Evolutionary conservation across 2,113 vertebrate species (phyloP).

Genomic region (Pycnonotus jocosus): DNA sequence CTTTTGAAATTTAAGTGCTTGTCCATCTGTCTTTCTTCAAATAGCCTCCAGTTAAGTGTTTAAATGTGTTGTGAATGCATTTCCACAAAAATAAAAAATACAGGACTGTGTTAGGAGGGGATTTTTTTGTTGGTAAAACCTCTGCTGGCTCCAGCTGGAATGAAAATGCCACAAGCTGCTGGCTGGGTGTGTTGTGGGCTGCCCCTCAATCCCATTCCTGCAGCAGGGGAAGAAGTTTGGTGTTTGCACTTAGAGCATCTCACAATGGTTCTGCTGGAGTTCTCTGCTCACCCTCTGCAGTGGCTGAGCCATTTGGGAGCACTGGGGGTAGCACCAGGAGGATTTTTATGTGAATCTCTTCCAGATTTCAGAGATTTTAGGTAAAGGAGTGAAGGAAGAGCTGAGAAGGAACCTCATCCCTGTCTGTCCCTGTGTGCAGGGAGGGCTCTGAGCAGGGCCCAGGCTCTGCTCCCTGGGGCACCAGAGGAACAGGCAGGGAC

Average conservation of each 20-base stretch:
- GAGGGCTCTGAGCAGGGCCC: background rate
- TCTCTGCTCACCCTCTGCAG: background rate
- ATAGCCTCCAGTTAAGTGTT: conserved; percentile 60
- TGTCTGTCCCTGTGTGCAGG: background rate
- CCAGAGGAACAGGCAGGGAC: background rate
- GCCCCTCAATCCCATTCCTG: background rate
- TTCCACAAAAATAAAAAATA: conserved; percentile 24
- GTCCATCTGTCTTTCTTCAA: conserved; percentile 73
- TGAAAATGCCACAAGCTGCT: conserved; percentile 3
- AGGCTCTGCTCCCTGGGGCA: background rate
- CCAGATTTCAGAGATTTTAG: background rate
- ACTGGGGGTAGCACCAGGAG: accelerated
- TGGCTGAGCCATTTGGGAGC: background rate
- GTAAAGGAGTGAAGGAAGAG: background rate
- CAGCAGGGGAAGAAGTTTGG: background rate
- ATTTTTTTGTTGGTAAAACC: conserved; percentile 13
- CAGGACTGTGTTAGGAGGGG: background rate
- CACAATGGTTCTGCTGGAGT: background rate
- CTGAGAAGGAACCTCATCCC: background rate
- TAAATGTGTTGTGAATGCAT: conserved; percentile 51
- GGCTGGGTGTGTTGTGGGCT: background rate
- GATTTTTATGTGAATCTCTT: background rate
- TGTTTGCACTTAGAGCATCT: background rate
- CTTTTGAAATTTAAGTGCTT: conserved; percentile 64
- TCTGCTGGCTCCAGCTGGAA: conserved; percentile 3